Conservation (phyloP, 1,140 invertebrate species). For the Oryctes rhinoceros region DNA sequence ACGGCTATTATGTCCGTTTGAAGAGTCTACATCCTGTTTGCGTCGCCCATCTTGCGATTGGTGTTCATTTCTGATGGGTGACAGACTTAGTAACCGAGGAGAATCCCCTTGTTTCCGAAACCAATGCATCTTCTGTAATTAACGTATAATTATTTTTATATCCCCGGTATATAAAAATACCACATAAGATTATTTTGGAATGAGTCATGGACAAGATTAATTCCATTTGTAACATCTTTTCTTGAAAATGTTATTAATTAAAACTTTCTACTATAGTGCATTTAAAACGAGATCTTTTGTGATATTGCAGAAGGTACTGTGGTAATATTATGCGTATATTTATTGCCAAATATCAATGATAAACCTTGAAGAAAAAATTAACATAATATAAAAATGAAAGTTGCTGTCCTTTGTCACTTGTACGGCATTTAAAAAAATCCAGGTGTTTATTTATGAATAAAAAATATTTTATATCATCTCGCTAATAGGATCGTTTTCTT, state of each 20-base stretch:
- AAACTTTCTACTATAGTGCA: not conserved
- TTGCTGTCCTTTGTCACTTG: slow-evolving; percentile 17
- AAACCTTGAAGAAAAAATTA: slow-evolving; percentile 23
- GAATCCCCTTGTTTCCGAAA: slow-evolving; percentile 73
- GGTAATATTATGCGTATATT: not conserved
- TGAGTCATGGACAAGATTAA: slow-evolving; percentile 1
- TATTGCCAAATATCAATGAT: not conserved
- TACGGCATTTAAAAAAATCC: not conserved
- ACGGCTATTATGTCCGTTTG: slow-evolving; percentile 52
- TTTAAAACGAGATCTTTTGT: not conserved
- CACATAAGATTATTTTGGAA: not conserved
- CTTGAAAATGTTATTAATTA: not conserved
- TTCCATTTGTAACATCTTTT: not conserved
- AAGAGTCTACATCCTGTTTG: slow-evolving; percentile 10
- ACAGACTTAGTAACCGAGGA: slow-evolving; percentile 74
- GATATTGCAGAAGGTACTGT: not conserved
- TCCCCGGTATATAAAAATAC: too few relatives aligned
- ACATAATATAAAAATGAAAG: slow-evolving; percentile 25
- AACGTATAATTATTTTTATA: not conserved
- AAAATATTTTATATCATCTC: not conserved
- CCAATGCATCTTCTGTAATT: slow-evolving; percentile 69
- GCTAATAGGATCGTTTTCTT: too few relatives aligned
- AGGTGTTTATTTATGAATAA: slow-evolving; percentile 18
- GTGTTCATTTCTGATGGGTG: slow-evolving; percentile 64
- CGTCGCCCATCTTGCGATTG: not conserved